Base-by-base conservation (phyloP, 1,140 invertebrate species). In the Drosophila bipectinata region DNA sequence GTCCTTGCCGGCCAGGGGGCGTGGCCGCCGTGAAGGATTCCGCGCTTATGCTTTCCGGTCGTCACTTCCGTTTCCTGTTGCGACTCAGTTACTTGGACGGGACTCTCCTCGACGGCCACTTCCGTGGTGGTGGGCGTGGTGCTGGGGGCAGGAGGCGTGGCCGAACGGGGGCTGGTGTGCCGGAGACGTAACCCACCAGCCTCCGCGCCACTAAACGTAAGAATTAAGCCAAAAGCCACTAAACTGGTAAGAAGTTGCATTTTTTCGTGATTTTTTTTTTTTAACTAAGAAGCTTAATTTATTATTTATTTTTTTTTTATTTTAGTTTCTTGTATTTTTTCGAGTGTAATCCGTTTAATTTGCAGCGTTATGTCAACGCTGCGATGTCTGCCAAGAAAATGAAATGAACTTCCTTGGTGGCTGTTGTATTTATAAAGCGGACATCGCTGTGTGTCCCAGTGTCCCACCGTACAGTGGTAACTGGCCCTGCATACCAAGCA, bases 401-500 rank as follows among this genome's bases (percentile, higher is more conserved):
- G 80, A 91, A 91, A 88, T 79, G 72, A 83, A 91, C 90, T 91
- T 91, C 90, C 90, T 84, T 79, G 73, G 74, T 75, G 28, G 72
- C 69, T 91, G 82, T 80, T 91, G 90, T 91, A 91, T 91, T 91
- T 91, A 91, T 91, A 90, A 91, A 91, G 90, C 88, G 88, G 62
- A 72, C 60, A 74, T 78, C 82, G 62, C 45, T 18, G 48, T 3
- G 41, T 44, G 41, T 44, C 59, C 66, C 44, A 30, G 44, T 48
- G 32, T 55, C 21, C 60, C 60, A 78, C 48, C 49, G 18, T 15
- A 37, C 30, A 15, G 12, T 28, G 41, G 1, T 4, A 12, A 57
- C 24, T 60, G 59, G 64, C 34, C 37, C 47, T 80, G 84, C 83
- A 89, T 84, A 79, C 64, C 66, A 89, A 88, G 26, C 59, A 54